phyloP scores from a whole-genome alignment of 2,888 invertebrate species.

The Drosophila multiciliata region DNA sequence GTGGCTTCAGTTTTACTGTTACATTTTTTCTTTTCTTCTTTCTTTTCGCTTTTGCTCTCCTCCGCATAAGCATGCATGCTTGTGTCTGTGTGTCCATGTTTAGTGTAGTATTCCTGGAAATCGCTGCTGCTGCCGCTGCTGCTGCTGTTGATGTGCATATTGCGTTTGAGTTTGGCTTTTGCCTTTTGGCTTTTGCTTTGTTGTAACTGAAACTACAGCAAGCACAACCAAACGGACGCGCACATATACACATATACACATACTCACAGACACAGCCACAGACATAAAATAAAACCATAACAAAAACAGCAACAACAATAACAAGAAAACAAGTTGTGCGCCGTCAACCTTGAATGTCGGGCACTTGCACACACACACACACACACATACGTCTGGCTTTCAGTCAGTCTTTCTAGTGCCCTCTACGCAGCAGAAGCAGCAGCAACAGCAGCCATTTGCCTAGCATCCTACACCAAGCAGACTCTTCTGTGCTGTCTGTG shows the following conservation, averaged over 20 bases:
- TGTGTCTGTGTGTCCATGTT: not conserved
- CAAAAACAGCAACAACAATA: slow-evolving; percentile 51
- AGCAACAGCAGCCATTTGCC: slow-evolving; percentile 51
- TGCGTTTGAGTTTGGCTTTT: slow-evolving; percentile 42
- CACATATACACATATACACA: slow-evolving; percentile 12
- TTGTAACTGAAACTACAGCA: slow-evolving; percentile 51
- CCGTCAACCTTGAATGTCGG: slow-evolving; percentile 78
- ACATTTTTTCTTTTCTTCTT: slow-evolving; percentile 35
- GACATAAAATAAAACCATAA: slow-evolving; percentile 33
- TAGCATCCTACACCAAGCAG: slow-evolving; percentile 46
- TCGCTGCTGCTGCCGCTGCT: slow-evolving; percentile 9
- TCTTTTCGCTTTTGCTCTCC: slow-evolving; percentile 11
- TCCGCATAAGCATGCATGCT: not conserved
- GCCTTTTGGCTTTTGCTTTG: slow-evolving; percentile 36
- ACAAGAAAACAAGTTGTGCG: slow-evolving; percentile 65
- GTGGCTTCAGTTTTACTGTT: slow-evolving; percentile 62
- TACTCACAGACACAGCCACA: slow-evolving; percentile 1
- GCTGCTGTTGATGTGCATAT: slow-evolving; percentile 21
- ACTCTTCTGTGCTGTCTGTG: slow-evolving; percentile 17
- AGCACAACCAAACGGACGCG: not conserved
- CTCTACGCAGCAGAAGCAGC: slow-evolving; percentile 42
- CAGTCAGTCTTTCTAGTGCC: slow-evolving; percentile 24
- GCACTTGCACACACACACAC: slow-evolving; percentile 56
- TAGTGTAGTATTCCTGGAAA: slow-evolving; percentile 44
- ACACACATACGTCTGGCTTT: slow-evolving; percentile 17